These are phyloP conservation scores for Trachemys scripta DNA, from an alignment of 2,113 vertebrate species.

Conservation along the genomic window DNA sequence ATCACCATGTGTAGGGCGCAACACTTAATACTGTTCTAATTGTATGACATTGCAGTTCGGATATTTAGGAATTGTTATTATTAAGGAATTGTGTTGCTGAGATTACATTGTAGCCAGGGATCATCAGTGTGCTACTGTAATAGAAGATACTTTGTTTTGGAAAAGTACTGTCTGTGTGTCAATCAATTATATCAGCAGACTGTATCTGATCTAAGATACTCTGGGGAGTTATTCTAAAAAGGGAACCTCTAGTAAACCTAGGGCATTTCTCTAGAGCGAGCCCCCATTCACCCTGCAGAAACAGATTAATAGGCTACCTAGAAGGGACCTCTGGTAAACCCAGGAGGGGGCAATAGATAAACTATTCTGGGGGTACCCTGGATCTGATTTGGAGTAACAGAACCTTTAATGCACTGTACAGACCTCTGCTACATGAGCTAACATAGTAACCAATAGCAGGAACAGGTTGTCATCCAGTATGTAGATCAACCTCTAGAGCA, in stretches of 20 bases:
- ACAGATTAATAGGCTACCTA: not conserved
- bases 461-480: fast-evolving
- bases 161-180: not conserved
- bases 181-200: too few species aligned
- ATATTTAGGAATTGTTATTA: not conserved
- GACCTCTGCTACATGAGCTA: fast-evolving
- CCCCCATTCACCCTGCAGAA: not conserved
- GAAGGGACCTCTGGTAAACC: not conserved
- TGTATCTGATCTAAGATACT: not conserved
- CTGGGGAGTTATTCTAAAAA: not conserved
- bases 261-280: not conserved
- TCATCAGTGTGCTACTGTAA: not conserved
- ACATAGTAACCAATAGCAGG: fast-evolving
- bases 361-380: not conserved
- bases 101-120: not conserved
- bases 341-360: not conserved
- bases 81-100: not conserved
- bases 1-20: not conserved
- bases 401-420: not conserved
- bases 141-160: not conserved
- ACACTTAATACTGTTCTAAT: not conserved
- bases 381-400: not conserved
- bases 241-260: not conserved
- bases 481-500: not conserved
- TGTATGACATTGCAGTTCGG: not conserved